These are phyloP conservation scores for Paramormyrops hopkinsi DNA, from an alignment of 2,797 vertebrate genomes.

Conservation along the genomic window DNA sequence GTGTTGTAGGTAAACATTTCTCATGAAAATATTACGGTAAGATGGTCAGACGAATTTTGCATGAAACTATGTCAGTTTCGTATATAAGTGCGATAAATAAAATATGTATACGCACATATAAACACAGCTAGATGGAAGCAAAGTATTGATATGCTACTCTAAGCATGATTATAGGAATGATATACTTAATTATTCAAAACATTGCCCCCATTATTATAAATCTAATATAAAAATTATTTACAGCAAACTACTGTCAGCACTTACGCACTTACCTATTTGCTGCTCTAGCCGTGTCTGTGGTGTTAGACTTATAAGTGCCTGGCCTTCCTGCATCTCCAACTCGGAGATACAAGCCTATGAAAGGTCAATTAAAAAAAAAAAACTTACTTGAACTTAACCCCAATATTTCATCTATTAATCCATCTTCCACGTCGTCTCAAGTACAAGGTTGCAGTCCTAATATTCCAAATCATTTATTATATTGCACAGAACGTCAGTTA, in stretches of 20 bases:
- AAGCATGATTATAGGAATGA: neutral
- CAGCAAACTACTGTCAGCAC: neutral
- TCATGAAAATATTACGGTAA: neutral
- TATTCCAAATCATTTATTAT: neutral
- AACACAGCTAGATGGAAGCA: neutral
- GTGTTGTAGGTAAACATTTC: neutral
- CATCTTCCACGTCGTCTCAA: neutral
- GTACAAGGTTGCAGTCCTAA: neutral
- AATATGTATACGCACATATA: neutral
- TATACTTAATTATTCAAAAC: neutral
- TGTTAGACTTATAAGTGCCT: neutral
- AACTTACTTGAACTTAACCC: neutral
- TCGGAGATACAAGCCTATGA: neutral
- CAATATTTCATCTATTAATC: neutral
- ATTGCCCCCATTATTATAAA: neutral
- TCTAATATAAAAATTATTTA: neutral
- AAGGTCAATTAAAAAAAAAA: neutral
- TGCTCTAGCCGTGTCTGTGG: neutral
- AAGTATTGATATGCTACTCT: neutral
- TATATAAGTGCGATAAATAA: slow-evolving; percentile 1
- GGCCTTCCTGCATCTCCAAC: neutral
- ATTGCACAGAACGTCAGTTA: neutral
- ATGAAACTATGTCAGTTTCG: neutral
- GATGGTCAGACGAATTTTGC: neutral
- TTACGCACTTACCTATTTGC: neutral